phyloP scores from a whole-genome alignment of 92 coral and sea anemone genomes.

The Epizoanthus rinbou region DNA sequence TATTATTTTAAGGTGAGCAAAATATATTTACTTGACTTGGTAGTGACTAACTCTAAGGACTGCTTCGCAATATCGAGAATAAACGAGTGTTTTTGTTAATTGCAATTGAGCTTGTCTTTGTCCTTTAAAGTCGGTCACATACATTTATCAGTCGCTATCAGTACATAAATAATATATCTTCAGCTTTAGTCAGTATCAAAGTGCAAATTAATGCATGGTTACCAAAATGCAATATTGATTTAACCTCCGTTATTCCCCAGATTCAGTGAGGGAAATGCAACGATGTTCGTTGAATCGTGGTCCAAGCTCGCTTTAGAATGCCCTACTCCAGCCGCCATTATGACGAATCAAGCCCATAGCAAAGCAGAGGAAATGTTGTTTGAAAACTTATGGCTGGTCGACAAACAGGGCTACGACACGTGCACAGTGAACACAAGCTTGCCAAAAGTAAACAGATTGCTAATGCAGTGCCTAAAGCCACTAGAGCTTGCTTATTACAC shows the following conservation, averaged over 20 bases:
- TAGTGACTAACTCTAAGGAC: no score
- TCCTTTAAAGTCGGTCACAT: no score
- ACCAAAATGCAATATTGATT: no score
- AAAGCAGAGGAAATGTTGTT: slow-evolving; percentile 1
- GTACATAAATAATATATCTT: no score
- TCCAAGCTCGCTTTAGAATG: slow-evolving; percentile 20
- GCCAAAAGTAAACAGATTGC: background rate
- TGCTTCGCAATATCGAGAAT: no score
- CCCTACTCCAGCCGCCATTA: slow-evolving; percentile 8
- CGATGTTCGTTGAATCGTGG: background rate
- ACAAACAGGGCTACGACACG: slow-evolving; percentile 14
- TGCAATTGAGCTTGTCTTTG: no score
- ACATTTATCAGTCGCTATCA: no score
- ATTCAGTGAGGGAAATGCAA: background rate
- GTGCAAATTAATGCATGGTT: no score
- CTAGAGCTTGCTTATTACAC: background rate
- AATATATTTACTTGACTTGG: no score
- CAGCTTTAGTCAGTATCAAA: no score
- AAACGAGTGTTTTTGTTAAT: no score
- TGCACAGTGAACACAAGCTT: background rate
- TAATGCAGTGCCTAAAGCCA: background rate
- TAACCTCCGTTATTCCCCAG: background rate
- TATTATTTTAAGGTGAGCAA: no score
- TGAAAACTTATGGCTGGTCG: slow-evolving; percentile 30
- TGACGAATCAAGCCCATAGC: background rate